Evolutionary conservation across 2,113 vertebrate species (phyloP), one percentile per base, ranked within the genome.

Genomic region (Centrocercus urophasianus): DNA sequence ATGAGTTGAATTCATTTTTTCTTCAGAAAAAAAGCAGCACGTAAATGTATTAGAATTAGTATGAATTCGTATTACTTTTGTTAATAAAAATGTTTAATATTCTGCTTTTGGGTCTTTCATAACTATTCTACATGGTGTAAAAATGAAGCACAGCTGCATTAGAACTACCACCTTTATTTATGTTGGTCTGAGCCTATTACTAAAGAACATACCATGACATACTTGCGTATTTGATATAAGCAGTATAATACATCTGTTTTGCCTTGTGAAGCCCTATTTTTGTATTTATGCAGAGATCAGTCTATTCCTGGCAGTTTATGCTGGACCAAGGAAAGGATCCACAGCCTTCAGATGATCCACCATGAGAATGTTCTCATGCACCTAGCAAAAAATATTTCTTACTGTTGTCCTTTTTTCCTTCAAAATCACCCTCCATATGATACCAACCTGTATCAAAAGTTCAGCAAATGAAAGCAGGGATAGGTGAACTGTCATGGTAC

Each of bases 151-250:
- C 60, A 86, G 61, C 65, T 93, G 64, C 47, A 83, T 12, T 17
- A 30, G 32, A 76, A n/a, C 47, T 52, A 25, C 17, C 52, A 52
- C 19, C 19, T 85, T 86, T 47, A 71, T 40, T 79, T 93, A 36
- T 60, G 8, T 81, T 59, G 74, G n/a, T 72, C 21, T 22, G 38
- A 82, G 20, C 42, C 19, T 67, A 2, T 22, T 25, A 22, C 17
- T 43, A 36, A 74, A 48, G 59, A 74, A 7, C 22, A 77, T 40
- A 79, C 7, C 34, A 34, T 6, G 24, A 34, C n/a, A 50, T 25
- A 24, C 20, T 60, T 50, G n/a, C 0, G 0, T 30, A 8, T 11
- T 18, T 27, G 8, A 18, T 69, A 69, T 2, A 66, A 59, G 36
- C 27, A 52, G 40, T 3, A 15, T 18, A 82, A 42, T 50, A 80